Evolutionary conservation across 2,797 vertebrate genomes (phyloP).

Genomic region (Tapirus indicus): DNA sequence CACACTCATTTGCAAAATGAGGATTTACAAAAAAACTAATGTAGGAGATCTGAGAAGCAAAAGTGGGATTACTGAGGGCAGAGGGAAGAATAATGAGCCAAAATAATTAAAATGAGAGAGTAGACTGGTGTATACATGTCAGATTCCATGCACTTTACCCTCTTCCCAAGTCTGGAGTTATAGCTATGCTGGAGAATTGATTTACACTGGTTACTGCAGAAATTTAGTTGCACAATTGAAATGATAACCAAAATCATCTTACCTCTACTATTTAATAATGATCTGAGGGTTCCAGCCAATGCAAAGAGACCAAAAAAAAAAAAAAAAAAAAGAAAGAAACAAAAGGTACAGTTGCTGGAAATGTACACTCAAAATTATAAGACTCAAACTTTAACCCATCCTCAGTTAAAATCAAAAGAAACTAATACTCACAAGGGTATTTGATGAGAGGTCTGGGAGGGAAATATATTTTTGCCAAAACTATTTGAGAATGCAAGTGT

Average conservation of each 20-base stretch:
- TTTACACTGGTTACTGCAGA: neutral
- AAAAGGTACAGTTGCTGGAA: neutral
- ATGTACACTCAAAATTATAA: neutral
- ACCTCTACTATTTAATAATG: neutral
- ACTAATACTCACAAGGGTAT: neutral
- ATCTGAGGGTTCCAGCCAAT: neutral
- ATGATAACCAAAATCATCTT: neutral
- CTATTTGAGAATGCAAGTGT: constrained; percentile 1
- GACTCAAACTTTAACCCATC: neutral
- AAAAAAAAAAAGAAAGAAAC: neutral
- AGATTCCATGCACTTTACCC: neutral
- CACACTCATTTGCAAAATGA: neutral
- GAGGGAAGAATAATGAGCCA: neutral
- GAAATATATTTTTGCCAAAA: neutral
- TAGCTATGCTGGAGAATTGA: neutral
- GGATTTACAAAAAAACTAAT: neutral
- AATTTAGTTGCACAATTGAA: neutral
- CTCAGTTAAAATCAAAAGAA: neutral
- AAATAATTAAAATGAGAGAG: neutral
- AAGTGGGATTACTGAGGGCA: neutral
- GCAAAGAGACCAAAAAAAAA: neutral
- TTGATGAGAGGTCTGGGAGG: constrained; percentile 10
- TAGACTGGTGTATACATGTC: no score
- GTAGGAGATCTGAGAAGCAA: neutral
- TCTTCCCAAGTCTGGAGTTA: neutral